phyloP scores from a whole-genome alignment of 2,113 vertebrate species.

The Cryptotis parvus region DNA sequence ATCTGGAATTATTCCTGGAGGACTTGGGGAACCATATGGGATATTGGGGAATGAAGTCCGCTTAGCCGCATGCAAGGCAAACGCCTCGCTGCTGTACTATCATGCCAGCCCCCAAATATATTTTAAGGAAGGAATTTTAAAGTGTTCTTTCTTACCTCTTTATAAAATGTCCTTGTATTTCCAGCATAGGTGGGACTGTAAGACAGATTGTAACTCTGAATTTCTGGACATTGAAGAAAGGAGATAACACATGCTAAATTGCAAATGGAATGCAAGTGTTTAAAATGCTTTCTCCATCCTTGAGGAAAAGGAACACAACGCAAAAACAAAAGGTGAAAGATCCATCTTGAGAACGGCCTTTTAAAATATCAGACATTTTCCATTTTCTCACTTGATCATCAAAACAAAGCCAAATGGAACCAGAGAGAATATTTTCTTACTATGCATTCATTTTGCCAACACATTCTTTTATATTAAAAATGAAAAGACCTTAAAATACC shows the following conservation, averaged over 20 bases:
- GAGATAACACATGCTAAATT: neutral
- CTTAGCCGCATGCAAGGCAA: too few species aligned
- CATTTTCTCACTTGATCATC: constrained; percentile 49
- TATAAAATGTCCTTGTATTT: constrained; percentile 48
- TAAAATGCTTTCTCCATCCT: neutral
- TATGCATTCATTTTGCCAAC: constrained; percentile 66
- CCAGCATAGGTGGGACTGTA: neutral
- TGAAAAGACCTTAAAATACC: constrained; percentile 85
- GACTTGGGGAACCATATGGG: too few species aligned
- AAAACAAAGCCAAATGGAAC: constrained; percentile 55
- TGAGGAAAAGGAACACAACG: neutral
- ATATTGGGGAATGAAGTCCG: neutral
- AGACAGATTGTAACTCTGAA: neutral
- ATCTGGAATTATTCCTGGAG: too few species aligned
- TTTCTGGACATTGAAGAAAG: neutral
- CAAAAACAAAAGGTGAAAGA: neutral
- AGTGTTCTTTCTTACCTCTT: neutral
- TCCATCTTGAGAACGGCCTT: neutral
- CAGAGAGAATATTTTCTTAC: constrained; percentile 58
- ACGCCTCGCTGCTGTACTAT: too few species aligned
- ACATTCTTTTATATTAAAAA: constrained; percentile 85
- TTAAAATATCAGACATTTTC: constrained; percentile 6
- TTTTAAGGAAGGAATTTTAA: constrained; percentile 28
- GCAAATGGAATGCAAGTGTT: neutral
- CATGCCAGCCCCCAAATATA: neutral